A percentile compares a stretch with the other conserved stretches of the same genome.
Evolutionary conservation across 2,888 invertebrate species (phyloP).

Genomic region (Leptopterna dolabrata): DNA sequence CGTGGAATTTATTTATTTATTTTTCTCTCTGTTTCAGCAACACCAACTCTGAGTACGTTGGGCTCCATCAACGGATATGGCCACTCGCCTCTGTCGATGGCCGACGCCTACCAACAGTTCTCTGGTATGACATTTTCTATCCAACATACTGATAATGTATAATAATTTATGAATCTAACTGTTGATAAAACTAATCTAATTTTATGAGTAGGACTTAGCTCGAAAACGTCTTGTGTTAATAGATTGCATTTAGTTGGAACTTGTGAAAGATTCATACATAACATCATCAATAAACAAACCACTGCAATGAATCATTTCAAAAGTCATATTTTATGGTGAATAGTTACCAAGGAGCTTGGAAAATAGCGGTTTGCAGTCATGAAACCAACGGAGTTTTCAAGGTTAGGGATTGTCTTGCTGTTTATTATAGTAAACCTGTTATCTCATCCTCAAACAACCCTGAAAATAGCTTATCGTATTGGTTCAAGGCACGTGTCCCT

Average conservation of each 20-base stretch:
- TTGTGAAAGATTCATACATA: too few relatives aligned
- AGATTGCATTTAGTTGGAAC: neutral
- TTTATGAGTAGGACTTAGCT: neutral
- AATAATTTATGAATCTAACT: neutral
- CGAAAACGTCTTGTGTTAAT: neutral
- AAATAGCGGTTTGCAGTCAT: neutral
- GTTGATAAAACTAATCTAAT: neutral
- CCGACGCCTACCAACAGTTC: conserved; percentile 62
- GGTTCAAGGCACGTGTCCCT: too few relatives aligned
- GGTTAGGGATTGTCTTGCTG: too few relatives aligned
- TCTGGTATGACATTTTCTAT: conserved; percentile 56
- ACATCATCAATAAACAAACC: too few relatives aligned
- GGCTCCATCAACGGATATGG: conserved; percentile 62
- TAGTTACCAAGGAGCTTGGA: neutral
- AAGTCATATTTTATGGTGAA: too few relatives aligned
- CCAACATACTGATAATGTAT: neutral
- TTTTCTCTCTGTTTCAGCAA: conserved; percentile 36
- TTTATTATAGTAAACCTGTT: too few relatives aligned
- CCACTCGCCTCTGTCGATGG: conserved; percentile 59
- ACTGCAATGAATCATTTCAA: too few relatives aligned
- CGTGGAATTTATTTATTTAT: neutral
- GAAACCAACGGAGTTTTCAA: too few relatives aligned
- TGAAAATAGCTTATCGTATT: too few relatives aligned
- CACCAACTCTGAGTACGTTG: conserved; percentile 60
- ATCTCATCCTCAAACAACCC: too few relatives aligned